phyloP scores from a whole-genome alignment of 1,140 invertebrate species.

The Caenorhabditis elegans region WBcel235 BX284605.5:11706001-11706500 shows the following conservation, averaged over 20 bases:
- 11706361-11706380: not conserved
- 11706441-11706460: conserved; percentile 33
- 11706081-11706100: no score
- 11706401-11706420: conserved; percentile 33
- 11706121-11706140: no score
- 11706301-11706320: no score
- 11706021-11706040: no score
- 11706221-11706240: not conserved
- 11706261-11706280: not conserved
- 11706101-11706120: no score
- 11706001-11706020: no score
- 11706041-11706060: no score
- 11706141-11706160: no score
- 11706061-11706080: no score
- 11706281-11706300: not conserved
- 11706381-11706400: not conserved
- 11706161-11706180: no score
- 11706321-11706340: conserved; percentile 26
- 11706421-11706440: conserved; percentile 18
- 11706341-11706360: conserved; percentile 15
- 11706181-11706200: no score
- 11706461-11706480: not conserved
- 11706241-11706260: not conserved
- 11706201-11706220: no score
- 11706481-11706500: conserved; percentile 1